A percentile compares a stretch with the other conserved stretches of the same genome.
Evolutionary conservation across 2,888 invertebrate species (phyloP).

Genomic region (Mythimna lalbum): DNA sequence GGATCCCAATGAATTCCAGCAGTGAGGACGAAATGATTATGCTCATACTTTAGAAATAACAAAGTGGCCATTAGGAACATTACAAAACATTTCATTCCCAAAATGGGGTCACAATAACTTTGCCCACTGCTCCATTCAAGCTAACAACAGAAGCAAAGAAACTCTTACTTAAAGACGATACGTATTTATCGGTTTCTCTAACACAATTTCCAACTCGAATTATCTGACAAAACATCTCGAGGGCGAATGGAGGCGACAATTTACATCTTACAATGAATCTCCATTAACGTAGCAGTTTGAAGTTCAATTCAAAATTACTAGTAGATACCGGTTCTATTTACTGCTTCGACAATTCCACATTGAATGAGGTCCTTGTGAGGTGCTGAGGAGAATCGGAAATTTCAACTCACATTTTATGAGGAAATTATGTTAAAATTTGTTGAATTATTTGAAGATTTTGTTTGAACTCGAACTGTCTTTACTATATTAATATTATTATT

Average conservation of each 20-base stretch:
- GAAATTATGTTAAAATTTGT: slow-evolving; percentile 1
- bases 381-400: slow-evolving; percentile 26
- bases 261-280: slow-evolving; percentile 62
- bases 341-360: slow-evolving; percentile 40
- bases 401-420: slow-evolving; percentile 10
- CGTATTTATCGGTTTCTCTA: slow-evolving; percentile 45
- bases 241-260: slow-evolving; percentile 43
- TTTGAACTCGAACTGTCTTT: neutral
- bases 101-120: neutral
- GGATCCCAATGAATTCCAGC: too few relatives aligned
- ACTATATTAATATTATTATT: too few relatives aligned
- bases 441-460: neutral
- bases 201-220: slow-evolving; percentile 57
- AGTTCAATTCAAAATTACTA: slow-evolving; percentile 60
- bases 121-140: slow-evolving; percentile 12
- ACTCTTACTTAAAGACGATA: slow-evolving; percentile 36
- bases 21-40: too few relatives aligned
- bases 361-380: slow-evolving; percentile 31
- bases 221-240: slow-evolving; percentile 51
- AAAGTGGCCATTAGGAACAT: neutral
- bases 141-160: slow-evolving; percentile 33
- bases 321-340: slow-evolving; percentile 57
- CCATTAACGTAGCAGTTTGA: slow-evolving; percentile 56
- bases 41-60: too few relatives aligned
- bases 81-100: neutral